These are phyloP conservation scores for Junonia oenone DNA, from an alignment of 2,888 invertebrate genomes.

Conservation along the genomic window DNA sequence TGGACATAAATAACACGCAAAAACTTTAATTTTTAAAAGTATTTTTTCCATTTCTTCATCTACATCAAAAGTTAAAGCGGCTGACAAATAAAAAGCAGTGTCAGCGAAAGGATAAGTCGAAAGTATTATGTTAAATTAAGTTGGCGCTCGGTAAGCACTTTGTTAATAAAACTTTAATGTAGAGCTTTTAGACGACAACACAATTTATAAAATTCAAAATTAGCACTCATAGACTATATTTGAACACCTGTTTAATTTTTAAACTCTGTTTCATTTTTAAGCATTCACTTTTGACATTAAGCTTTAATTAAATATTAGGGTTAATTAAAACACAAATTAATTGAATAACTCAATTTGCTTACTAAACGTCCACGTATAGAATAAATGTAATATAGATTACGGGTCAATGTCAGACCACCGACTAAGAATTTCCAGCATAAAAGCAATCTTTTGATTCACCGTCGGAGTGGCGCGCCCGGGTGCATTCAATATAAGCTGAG, in stretches of 20 bases:
- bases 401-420: constrained; percentile 55
- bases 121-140: neutral
- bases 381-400: constrained; percentile 16
- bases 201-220: neutral
- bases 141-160: neutral
- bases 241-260: too few relatives aligned
- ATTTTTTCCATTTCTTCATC: neutral
- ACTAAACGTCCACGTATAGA: neutral
- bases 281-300: too few relatives aligned
- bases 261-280: too few relatives aligned
- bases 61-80: neutral
- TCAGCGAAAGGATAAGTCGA: neutral
- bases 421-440: constrained; percentile 49
- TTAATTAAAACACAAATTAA: too few relatives aligned
- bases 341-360: neutral
- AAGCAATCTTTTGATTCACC: constrained; percentile 56
- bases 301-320: too few relatives aligned
- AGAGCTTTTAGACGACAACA: neutral
- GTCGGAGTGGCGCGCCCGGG: constrained; percentile 43
- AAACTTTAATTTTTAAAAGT: neutral
- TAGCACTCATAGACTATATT: too few relatives aligned
- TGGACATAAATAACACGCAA: too few relatives aligned
- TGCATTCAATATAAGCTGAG: constrained; percentile 62
- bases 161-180: neutral
- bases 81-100: neutral